Conservation (phyloP, 2,888 invertebrate genomes). For the Camptogramma bilineatum region DNA sequence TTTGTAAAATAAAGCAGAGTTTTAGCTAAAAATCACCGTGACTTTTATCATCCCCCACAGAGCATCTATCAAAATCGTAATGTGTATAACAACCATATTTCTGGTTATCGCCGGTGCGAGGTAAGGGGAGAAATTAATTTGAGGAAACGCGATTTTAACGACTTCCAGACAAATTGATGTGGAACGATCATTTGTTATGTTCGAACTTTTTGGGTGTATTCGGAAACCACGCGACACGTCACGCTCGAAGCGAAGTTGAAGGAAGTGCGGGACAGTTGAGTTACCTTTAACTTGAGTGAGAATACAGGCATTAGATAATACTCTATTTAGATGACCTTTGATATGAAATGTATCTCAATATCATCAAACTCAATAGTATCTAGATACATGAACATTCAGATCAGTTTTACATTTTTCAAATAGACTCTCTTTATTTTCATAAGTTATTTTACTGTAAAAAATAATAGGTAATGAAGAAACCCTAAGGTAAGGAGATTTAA, state of each 20-base stretch:
- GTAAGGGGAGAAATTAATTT: conserved; percentile 75
- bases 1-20: conserved; percentile 11
- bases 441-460: too few species aligned
- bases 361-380: too few species aligned
- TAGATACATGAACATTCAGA: too few species aligned
- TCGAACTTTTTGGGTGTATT: conserved; percentile 61
- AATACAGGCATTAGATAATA: too few species aligned
- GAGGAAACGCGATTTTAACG: conserved; percentile 79
- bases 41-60: conserved; percentile 51
- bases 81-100: conserved; percentile 66
- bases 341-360: neutral
- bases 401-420: too few species aligned
- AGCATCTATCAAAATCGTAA: conserved; percentile 67
- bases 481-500: too few species aligned
- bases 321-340: too few species aligned
- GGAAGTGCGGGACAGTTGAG: conserved; percentile 12
- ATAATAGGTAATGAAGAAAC: too few species aligned
- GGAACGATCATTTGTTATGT: conserved; percentile 77
- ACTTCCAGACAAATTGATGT: conserved; percentile 76
- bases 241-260: conserved; percentile 21
- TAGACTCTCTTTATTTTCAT: too few species aligned
- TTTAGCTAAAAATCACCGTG: conserved; percentile 26
- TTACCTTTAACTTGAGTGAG: too few species aligned
- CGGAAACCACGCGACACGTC: conserved; percentile 43
- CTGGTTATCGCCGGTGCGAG: conserved; percentile 57